Evolutionary conservation across 2,888 invertebrate genomes (phyloP).

Genomic region (Ptilodon capucinus): DNA sequence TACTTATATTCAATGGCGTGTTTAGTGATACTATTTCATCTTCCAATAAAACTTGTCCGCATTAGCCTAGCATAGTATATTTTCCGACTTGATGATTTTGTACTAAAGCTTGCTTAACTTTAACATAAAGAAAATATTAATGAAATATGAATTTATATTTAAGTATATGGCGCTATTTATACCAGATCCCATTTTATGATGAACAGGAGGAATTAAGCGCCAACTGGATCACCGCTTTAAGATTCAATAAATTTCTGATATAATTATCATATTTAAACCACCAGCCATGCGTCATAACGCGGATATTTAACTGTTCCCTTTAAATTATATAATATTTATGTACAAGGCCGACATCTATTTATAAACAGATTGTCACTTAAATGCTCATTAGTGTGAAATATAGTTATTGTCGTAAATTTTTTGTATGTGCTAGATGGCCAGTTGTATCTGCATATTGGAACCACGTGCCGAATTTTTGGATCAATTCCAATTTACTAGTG

Average conservation of each 20-base stretch:
- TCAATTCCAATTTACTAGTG: conserved; percentile 18
- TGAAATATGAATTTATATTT: neutral
- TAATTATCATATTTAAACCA: neutral
- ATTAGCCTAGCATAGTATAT: too few species aligned
- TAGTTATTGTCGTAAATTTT: neutral
- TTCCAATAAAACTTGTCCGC: too few species aligned
- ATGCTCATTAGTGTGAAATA: conserved; percentile 2
- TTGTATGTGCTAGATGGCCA: neutral
- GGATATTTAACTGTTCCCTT: neutral
- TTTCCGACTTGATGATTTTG: too few species aligned
- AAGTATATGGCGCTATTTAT: too few species aligned
- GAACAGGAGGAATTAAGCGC: neutral
- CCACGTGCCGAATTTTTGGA: conserved; percentile 18
- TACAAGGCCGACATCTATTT: neutral
- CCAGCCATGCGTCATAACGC: neutral
- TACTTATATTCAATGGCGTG: too few species aligned
- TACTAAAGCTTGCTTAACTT: too few species aligned
- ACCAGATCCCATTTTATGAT: neutral
- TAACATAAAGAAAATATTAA: too few species aligned
- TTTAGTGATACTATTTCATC: too few species aligned
- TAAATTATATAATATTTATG: neutral
- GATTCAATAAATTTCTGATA: neutral
- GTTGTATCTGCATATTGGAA: conserved; percentile 3
- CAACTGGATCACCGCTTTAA: neutral
- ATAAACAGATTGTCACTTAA: conserved; percentile 1